Conservation (phyloP, 1,140 invertebrate genomes). For the Cotesia chilonis region DNA sequence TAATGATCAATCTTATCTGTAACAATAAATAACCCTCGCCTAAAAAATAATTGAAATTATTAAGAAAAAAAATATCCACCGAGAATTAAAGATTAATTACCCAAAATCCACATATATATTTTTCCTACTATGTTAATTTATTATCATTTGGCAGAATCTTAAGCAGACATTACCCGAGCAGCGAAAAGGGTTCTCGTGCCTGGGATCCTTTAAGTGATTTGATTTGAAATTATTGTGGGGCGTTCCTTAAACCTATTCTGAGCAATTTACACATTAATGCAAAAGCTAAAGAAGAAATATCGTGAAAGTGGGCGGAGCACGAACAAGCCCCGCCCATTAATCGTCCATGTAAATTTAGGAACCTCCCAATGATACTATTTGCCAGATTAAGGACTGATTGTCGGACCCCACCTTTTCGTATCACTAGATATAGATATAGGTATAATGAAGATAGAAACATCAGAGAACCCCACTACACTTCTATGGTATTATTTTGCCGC, state of each 20-base stretch:
- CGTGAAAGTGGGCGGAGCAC: too few species aligned
- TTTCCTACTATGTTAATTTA: neutral
- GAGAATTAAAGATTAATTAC: neutral
- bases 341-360: neutral
- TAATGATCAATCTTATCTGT: too few species aligned
- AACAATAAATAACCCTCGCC: too few species aligned
- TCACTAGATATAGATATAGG: neutral
- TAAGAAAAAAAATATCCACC: neutral
- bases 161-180: neutral
- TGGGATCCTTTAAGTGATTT: conserved; percentile 10
- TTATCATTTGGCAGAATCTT: conserved; percentile 1
- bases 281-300: too few species aligned
- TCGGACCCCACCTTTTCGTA: too few species aligned
- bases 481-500: conserved; percentile 15
- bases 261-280: neutral
- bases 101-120: neutral
- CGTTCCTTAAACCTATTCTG: neutral
- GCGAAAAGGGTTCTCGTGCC: conserved; percentile 8
- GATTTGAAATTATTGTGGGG: neutral
- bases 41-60: too few species aligned
- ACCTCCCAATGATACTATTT: too few species aligned
- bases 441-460: conserved; percentile 4
- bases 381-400: too few species aligned
- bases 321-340: neutral
- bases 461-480: conserved; percentile 22